Conservation (phyloP, 2,888 invertebrate species). For the Rhopalosiphum nymphaeae region DNA sequence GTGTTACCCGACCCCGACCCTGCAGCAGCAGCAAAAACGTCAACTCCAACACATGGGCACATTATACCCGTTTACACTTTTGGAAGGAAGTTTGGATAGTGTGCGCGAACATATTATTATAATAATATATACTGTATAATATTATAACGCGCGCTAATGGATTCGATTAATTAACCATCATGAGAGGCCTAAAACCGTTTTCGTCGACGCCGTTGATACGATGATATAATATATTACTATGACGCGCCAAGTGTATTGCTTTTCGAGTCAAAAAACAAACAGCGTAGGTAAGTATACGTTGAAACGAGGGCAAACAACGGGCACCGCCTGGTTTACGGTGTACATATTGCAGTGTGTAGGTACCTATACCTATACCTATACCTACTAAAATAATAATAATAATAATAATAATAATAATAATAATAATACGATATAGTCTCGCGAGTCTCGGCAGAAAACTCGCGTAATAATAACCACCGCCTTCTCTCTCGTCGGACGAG, state of each 20-base stretch:
- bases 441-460: neutral
- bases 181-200: constrained; percentile 1
- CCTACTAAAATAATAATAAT: neutral
- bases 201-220: neutral
- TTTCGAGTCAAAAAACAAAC: constrained; percentile 7
- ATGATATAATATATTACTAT: neutral
- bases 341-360: neutral
- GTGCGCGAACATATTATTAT: neutral
- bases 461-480: neutral
- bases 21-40: neutral
- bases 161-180: constrained; percentile 30
- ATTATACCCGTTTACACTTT: neutral
- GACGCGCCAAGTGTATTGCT: neutral
- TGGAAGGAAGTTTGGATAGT: neutral
- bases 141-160: constrained; percentile 27
- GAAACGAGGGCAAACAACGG: neutral
- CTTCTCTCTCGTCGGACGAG: neutral
- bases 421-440: neutral
- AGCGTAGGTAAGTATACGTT: neutral
- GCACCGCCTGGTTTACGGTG: neutral
- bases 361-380: neutral
- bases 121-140: neutral
- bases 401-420: neutral
- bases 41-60: neutral
- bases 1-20: neutral